Evolutionary conservation across 2,797 vertebrate species (phyloP).

Genomic region (Coregonus suidteri): DNA sequence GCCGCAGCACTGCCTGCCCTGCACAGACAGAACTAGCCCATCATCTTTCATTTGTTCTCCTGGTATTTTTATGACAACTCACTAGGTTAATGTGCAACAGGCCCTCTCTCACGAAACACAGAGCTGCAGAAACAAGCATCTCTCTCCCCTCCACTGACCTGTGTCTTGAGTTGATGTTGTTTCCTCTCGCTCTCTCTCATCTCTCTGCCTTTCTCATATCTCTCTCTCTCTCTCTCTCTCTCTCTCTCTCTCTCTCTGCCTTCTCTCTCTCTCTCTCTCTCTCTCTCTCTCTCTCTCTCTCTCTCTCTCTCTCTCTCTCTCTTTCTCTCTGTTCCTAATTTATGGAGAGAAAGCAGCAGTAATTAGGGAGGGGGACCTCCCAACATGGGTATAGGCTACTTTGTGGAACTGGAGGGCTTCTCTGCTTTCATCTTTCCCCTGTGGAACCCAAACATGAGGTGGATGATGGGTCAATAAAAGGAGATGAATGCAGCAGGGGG

Average conservation of each 20-base stretch:
- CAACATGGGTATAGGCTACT: constrained; percentile 61
- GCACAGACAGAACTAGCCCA: constrained; percentile 34
- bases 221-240: neutral
- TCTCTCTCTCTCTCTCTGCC: neutral
- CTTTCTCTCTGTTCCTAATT: constrained; percentile 51
- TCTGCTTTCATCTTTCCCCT: constrained; percentile 56
- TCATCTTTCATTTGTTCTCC: constrained; percentile 41
- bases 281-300: neutral
- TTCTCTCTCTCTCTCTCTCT: neutral
- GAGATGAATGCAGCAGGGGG: constrained; percentile 63
- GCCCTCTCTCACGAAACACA: constrained; percentile 9
- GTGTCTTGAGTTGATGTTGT: too few relatives aligned
- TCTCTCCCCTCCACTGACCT: too few relatives aligned
- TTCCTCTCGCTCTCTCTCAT: too few relatives aligned
- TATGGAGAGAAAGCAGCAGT: constrained; percentile 70
- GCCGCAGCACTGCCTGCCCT: constrained; percentile 54
- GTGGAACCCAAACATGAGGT: constrained; percentile 60
- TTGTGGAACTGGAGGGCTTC: constrained; percentile 52
- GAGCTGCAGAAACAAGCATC: too few relatives aligned
- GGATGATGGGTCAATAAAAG: constrained; percentile 69
- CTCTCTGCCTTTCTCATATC: too few relatives aligned
- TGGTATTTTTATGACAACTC: constrained; percentile 61
- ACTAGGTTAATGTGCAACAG: constrained; percentile 50
- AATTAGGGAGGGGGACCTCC: constrained; percentile 70
- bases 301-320: constrained; percentile 1